Evolutionary conservation across 2,888 invertebrate genomes (phyloP).

Genomic region (Thecophora atra): DNA sequence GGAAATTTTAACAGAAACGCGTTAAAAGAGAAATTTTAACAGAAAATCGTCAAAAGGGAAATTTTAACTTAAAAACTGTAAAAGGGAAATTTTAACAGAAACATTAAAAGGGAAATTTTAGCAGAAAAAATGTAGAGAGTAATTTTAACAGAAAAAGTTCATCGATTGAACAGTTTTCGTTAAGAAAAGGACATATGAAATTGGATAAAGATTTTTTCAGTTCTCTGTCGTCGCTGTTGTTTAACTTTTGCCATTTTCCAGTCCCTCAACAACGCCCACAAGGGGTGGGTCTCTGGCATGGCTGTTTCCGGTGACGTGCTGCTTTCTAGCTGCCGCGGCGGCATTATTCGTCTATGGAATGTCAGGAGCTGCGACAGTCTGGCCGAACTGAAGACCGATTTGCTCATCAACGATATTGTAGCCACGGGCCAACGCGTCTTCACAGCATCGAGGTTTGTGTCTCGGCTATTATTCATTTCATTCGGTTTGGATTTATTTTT

Average conservation of each 20-base stretch:
- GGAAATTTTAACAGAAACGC: no score
- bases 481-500: background rate
- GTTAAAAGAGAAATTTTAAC: no score
- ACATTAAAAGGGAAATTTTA: no score
- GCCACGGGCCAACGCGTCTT: conserved; percentile 75
- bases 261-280: conserved; percentile 84
- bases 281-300: conserved; percentile 86
- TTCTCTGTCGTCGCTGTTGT: no score
- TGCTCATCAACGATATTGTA: conserved; percentile 75
- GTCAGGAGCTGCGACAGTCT: conserved; percentile 73
- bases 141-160: no score
- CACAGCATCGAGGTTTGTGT: conserved; percentile 83
- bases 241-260: conserved; percentile 48
- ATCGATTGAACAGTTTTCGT: no score
- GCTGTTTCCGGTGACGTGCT: conserved; percentile 70
- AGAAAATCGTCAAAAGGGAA: no score
- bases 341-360: conserved; percentile 80
- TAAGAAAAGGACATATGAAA: no score
- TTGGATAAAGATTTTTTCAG: no score
- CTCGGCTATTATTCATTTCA: background rate
- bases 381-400: conserved; percentile 76
- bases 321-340: conserved; percentile 81
- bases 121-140: no score
- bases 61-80: no score
- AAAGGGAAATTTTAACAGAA: no score